Evolutionary conservation across 2,797 vertebrate species (phyloP), one percentile per base, ranked within the genome.

Genomic region (Pangasius mekongensis): DNA sequence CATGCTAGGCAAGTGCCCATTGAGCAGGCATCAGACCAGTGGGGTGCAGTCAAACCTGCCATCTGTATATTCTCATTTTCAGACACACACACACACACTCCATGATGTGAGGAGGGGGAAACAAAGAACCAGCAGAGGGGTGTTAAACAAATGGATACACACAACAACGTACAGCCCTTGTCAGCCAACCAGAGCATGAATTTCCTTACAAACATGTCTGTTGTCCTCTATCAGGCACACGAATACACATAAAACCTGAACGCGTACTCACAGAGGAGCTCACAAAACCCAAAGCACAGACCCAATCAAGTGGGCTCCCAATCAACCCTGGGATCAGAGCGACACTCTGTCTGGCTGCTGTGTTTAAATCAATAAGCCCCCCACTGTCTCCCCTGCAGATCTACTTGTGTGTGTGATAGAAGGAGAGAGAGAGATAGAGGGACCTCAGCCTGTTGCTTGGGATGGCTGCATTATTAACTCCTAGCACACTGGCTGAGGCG

Each of bases 381-480:
- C 93, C 74, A 86, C 88, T 88, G 84, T 87, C 92, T 91, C 89
- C 93, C 92, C 89, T 91, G 93, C 93, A 94, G 93, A 94, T 94
- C 93, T 88, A 81, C 87, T 89, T 83, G 60, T 89, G 86, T 83
- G 82, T 80, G 73, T 73, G 88, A 92, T 91, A 87, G 82, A 92
- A 92, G 93, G 3, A 39, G 93, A 93, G 92, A 92, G 93, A 93
- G 92, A 93, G 93, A 93, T 91, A 94, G 92, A 89, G 83, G 91
- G 85, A 20, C 86, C 85, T 89, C 91, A 90, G 93, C 93, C 93
- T 94, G 95, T 95, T 95, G 94, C 93, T 95, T 92, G 94, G 64
- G 85, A 92, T 91, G 93, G 94, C 93, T 95, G 94, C 94, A 94
- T 96, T 95, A 96, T 96, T 96, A 95, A 96, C 95, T 94, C 94